These are phyloP conservation scores for Porites lobata DNA, from an alignment of 92 coral and sea anemone species.

Conservation along the genomic window DNA sequence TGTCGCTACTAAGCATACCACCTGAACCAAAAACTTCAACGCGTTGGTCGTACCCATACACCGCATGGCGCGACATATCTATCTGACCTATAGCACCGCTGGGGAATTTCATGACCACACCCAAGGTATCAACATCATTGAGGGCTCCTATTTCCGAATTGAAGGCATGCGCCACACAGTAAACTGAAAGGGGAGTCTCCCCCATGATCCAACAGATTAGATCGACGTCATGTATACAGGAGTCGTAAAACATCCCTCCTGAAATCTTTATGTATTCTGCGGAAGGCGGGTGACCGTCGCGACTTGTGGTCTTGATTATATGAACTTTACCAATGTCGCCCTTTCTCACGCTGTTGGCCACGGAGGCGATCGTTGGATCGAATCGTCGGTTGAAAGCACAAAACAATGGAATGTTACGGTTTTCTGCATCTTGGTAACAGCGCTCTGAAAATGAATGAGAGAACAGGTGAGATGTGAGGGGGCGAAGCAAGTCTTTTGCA, in stretches of 20 bases:
- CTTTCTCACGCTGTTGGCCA: slow-evolving; percentile 57
- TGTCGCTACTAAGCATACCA: slow-evolving; percentile 88
- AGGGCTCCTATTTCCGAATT: slow-evolving; percentile 65
- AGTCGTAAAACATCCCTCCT: slow-evolving; percentile 90
- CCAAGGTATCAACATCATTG: slow-evolving; percentile 89
- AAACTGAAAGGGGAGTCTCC: slow-evolving; percentile 83
- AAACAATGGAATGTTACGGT: slow-evolving; percentile 59
- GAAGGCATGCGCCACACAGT: slow-evolving; percentile 88
- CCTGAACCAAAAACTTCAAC: slow-evolving; percentile 90
- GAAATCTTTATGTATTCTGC: slow-evolving; percentile 75
- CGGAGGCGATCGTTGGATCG: slow-evolving; percentile 78
- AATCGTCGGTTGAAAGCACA: slow-evolving; percentile 97
- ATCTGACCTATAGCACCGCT: slow-evolving; percentile 87
- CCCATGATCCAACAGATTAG: slow-evolving; percentile 80
- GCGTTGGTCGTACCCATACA: slow-evolving; percentile 93
- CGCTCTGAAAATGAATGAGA: slow-evolving; percentile 45
- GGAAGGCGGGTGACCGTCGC: slow-evolving; percentile 84
- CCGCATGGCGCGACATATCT: slow-evolving; percentile 83
- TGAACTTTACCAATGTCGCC: slow-evolving; percentile 87
- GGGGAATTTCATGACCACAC: slow-evolving; percentile 89
- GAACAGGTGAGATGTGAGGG: too few relatives aligned
- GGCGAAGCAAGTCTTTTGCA: background rate
- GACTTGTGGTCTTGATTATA: slow-evolving; percentile 81
- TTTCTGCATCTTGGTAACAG: slow-evolving; percentile 90
- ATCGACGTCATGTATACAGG: slow-evolving; percentile 92